These are phyloP conservation scores for Hetaerina titia DNA, from an alignment of 2,888 invertebrate species.

Conservation along the genomic window DNA sequence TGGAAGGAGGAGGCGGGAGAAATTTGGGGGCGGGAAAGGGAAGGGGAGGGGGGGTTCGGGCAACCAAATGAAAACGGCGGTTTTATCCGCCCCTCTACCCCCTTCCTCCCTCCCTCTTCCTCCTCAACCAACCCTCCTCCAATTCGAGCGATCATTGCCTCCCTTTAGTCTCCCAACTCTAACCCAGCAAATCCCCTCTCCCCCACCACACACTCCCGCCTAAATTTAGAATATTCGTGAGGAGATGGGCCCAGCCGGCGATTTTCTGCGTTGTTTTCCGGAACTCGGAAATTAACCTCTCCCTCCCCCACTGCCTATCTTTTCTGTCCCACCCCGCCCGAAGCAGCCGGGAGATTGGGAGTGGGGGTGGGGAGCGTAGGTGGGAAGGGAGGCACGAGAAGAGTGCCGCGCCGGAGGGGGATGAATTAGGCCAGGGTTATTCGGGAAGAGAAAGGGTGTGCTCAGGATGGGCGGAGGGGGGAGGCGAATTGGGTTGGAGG, in stretches of 20 bases:
- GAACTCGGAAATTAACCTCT: constrained; percentile 4
- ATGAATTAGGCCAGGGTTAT: background rate
- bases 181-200: background rate
- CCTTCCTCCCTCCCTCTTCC: background rate
- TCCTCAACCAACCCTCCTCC: background rate
- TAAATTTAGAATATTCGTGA: constrained; percentile 33
- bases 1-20: background rate
- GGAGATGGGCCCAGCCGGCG: constrained; percentile 16
- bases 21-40: background rate
- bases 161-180: background rate
- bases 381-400: no score
- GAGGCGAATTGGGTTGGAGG: background rate
- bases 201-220: background rate
- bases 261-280: constrained; percentile 35
- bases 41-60: background rate
- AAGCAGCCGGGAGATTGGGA: background rate
- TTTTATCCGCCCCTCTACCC: constrained; percentile 13
- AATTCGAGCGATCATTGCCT: background rate
- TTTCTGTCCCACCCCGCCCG: background rate
- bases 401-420: background rate
- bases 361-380: background rate
- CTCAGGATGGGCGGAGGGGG: background rate
- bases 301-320: background rate
- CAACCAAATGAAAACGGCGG: background rate
- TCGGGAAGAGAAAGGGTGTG: background rate